Conservation (phyloP, 2,888 invertebrate species). For the Ommatoiulus sabulosus region DNA sequence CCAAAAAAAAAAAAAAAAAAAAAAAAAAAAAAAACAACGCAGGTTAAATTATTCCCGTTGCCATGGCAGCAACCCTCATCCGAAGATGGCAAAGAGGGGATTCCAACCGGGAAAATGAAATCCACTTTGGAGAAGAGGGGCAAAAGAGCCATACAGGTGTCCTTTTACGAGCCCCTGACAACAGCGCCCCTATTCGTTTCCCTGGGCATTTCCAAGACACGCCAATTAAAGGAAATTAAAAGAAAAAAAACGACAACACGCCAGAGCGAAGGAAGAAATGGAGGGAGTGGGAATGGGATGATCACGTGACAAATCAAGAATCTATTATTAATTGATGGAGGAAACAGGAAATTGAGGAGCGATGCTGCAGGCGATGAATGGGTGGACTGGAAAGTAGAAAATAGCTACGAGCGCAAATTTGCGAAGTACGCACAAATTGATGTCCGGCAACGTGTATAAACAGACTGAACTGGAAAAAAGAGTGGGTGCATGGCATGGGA, state of each 20-base stretch:
- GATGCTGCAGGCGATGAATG: not conserved
- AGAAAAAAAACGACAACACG: conserved; percentile 45
- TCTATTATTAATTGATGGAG: not conserved
- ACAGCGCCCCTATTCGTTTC: conserved; percentile 9
- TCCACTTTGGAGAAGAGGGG: not conserved
- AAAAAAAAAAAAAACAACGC: not conserved
- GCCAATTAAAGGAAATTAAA: conserved; percentile 20
- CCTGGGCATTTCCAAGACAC: conserved; percentile 35
- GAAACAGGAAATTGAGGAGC: not conserved
- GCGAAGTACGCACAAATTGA: not conserved
- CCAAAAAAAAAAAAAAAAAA: too few relatives aligned
- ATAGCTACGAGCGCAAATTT: not conserved
- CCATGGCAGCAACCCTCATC: conserved; percentile 41
- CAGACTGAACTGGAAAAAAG: too few relatives aligned
- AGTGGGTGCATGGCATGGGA: too few relatives aligned
- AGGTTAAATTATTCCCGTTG: conserved; percentile 40
- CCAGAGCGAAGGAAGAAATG: not conserved
- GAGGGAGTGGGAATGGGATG: not conserved
- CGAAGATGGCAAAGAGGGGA: not conserved
- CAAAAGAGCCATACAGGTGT: not conserved
- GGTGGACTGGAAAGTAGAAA: too few relatives aligned
- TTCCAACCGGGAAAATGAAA: not conserved
- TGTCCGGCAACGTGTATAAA: not conserved
- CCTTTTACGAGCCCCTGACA: conserved; percentile 12
- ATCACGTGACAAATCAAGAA: conserved; percentile 7